These are phyloP conservation scores for Prunella strophiata DNA, from an alignment of 2,797 vertebrate species.

Conservation along the genomic window DNA sequence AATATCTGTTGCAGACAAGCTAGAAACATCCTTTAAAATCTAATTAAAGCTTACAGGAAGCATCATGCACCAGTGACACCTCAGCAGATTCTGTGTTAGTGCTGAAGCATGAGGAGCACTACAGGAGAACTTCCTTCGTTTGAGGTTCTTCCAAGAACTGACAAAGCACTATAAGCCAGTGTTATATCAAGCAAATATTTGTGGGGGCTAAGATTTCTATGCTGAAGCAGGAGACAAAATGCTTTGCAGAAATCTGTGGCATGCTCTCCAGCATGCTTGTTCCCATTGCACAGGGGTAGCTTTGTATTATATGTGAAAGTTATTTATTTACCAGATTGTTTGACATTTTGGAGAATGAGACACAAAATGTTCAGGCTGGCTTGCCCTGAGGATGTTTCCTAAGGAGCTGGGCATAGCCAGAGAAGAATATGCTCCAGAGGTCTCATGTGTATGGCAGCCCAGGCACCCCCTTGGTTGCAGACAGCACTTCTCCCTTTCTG, in stretches of 20 bases:
- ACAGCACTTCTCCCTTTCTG: neutral
- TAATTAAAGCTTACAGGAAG: neutral
- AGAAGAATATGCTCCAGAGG: neutral
- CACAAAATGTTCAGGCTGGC: neutral
- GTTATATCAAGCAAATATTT: neutral
- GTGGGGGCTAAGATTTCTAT: slow-evolving; percentile 9
- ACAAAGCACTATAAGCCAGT: neutral
- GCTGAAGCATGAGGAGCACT: neutral
- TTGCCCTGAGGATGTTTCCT: neutral
- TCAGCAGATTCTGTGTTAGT: neutral
- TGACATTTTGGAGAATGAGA: slow-evolving; percentile 30
- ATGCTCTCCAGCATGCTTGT: neutral
- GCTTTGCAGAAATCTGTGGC: neutral
- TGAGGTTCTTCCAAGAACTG: neutral
- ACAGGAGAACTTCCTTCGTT: neutral
- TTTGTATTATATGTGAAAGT: slow-evolving; percentile 4
- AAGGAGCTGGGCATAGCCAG: neutral
- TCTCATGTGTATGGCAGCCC: neutral
- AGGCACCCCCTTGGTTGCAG: neutral
- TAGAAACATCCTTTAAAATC: neutral
- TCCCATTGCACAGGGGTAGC: neutral
- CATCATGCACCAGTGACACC: neutral
- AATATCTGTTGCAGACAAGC: neutral
- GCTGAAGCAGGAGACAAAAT: slow-evolving; percentile 1
- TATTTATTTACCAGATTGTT: slow-evolving; percentile 39